These are phyloP conservation scores for Dicrostonyx torquatus DNA, from an alignment of 2,797 vertebrate species.

Conservation along the genomic window DNA sequence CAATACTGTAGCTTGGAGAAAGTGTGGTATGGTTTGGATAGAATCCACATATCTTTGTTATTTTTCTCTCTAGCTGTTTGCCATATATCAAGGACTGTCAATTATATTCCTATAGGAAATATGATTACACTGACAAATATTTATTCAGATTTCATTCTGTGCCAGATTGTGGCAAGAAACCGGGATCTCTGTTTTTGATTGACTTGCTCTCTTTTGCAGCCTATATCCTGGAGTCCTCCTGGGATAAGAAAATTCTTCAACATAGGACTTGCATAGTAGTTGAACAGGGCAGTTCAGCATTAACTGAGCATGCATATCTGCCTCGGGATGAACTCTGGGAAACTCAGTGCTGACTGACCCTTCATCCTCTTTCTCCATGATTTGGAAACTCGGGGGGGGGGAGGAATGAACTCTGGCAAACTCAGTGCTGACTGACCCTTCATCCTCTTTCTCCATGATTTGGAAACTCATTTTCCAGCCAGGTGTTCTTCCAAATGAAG, in stretches of 20 bases:
- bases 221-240: neutral
- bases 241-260: neutral
- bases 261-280: neutral
- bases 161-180: neutral
- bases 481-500: neutral
- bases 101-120: neutral
- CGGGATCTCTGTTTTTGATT: neutral
- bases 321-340: neutral
- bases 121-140: constrained; percentile 51
- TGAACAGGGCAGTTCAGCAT: neutral
- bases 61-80: neutral
- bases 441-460: neutral
- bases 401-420: neutral
- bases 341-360: neutral
- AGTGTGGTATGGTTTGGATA: neutral
- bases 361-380: neutral
- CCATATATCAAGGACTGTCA: neutral
- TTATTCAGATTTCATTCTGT: constrained; percentile 14
- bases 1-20: neutral
- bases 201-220: neutral
- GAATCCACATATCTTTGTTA: neutral
- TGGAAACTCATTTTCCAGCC: neutral
- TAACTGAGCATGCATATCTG: neutral
- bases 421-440: neutral
- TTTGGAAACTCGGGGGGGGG: too few species aligned